Conservation (phyloP, 2,113 vertebrate genomes). For the Phyllostomus discolor region DNA sequence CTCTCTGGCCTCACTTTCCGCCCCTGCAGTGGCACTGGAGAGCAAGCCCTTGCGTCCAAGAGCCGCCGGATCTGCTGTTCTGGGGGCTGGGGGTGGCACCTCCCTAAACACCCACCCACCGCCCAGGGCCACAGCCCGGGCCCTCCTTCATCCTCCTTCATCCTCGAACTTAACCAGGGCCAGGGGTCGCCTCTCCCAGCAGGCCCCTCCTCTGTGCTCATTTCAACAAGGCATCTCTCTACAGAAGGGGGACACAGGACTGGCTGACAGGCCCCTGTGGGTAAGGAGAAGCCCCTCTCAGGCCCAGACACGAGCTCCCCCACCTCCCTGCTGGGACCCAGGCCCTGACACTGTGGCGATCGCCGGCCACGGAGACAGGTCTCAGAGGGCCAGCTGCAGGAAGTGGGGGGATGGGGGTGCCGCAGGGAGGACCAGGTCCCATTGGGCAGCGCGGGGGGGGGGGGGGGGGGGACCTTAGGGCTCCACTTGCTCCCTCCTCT, state of each 20-base stretch:
- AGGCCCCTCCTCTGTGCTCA: background rate
- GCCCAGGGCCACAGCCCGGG: background rate
- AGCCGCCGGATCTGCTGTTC: too few species aligned
- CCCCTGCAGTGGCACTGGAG: background rate
- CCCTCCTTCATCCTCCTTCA: too few species aligned
- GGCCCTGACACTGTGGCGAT: background rate
- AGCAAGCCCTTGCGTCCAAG: background rate
- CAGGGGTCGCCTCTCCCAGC: background rate
- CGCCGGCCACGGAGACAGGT: background rate
- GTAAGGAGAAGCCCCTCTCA: background rate
- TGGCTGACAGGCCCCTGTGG: background rate
- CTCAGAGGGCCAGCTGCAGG: background rate
- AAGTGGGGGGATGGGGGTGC: background rate
- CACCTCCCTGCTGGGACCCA: background rate
- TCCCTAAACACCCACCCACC: too few species aligned
- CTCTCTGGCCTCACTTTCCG: background rate
- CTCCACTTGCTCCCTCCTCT: background rate
- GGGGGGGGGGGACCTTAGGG: background rate
- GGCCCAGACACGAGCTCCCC: background rate
- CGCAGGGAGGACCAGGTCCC: background rate
- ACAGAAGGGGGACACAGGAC: background rate
- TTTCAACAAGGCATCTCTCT: background rate
- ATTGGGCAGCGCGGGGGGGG: background rate
- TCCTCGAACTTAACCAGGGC: background rate
- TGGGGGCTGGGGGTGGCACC: background rate